Conservation (phyloP, 2,888 invertebrate species). For the Pristionchus arcanus region DNA sequence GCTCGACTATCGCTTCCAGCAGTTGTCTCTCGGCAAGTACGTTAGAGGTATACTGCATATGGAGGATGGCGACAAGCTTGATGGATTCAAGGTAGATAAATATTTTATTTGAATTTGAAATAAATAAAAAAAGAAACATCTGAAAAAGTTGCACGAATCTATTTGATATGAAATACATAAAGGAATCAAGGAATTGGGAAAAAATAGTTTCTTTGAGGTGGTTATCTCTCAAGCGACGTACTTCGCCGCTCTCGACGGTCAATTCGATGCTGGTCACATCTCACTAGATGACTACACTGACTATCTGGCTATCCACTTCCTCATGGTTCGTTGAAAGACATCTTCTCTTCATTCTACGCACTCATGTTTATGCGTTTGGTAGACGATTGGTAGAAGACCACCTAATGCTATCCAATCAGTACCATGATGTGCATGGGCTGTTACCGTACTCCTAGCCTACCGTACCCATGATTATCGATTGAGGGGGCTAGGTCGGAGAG, state of each 20-base stretch:
- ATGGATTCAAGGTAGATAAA: slow-evolving; percentile 9
- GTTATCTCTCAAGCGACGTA: slow-evolving; percentile 60
- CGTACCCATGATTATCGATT: background rate
- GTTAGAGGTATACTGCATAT: slow-evolving; percentile 20
- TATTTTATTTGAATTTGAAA: too few species aligned
- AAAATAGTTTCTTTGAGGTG: background rate
- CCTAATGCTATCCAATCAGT: too few species aligned
- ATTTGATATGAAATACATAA: too few species aligned
- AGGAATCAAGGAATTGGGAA: too few species aligned
- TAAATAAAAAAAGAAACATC: too few species aligned
- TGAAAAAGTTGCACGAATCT: too few species aligned
- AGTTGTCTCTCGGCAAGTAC: slow-evolving; percentile 56
- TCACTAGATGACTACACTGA: slow-evolving; percentile 45
- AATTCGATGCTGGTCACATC: slow-evolving; percentile 50
- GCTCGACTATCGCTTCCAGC: slow-evolving; percentile 55
- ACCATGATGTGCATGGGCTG: too few species aligned
- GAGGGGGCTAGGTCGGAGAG: too few species aligned
- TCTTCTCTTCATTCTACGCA: background rate
- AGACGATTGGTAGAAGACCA: too few species aligned
- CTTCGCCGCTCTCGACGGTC: slow-evolving; percentile 58
- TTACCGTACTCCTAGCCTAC: too few species aligned
- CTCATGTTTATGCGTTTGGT: too few species aligned
- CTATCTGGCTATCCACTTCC: slow-evolving; percentile 52
- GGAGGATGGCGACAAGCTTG: background rate
- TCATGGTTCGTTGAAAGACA: slow-evolving; percentile 3